Evolutionary conservation across 2,113 vertebrate species (phyloP), one percentile per base, ranked within the genome.

Genomic region (Heterochromis multidens): DNA sequence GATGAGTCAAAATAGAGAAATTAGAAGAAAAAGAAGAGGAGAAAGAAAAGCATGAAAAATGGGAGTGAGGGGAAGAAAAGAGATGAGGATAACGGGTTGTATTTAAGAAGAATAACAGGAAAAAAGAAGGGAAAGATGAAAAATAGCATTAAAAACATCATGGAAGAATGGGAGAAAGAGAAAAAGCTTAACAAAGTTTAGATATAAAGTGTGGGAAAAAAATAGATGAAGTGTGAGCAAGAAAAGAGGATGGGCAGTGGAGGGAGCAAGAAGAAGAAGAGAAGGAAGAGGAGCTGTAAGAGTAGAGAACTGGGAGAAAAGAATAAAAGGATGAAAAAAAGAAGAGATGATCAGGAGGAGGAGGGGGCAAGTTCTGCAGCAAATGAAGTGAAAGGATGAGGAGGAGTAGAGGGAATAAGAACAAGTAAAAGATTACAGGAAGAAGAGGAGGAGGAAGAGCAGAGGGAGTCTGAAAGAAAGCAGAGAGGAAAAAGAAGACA

Each of bases 371-470:
- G 10, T 54, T 35, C 43, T 19, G 33, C 27, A 58, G 25, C 8
- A 84, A 25, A 33, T 86, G 97, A 97, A 97, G 74, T 95, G 97
- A 21, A 67, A 8, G 35, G 37, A 56, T 11, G 25, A 76, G 33
- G 29, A 25, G 13, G 40, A 35, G 19, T 54, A 19, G 19, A 74
- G 70, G 70, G 70, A 74, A 74, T 74, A 74, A 74, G 70, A 54
- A 54, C 70, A 33, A 52, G 70, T 74, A 74, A 74, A 54, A 74
- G 46, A 74, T 74, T 74, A 74, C 46, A 74, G 46, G 57, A 62
- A 17, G 16, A 35, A 33, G 70, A 74, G 58, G 35, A 40, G 25
- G 0, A 49, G 19, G 14, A 12, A 13, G 21, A 35, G 19, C 37
- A 40, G 27, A 29, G 54, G 10, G 40, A 33, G n/a, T 2, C 4